phyloP scores from a whole-genome alignment of 2,888 invertebrate species.

The Nemapogon koenigi region DNA sequence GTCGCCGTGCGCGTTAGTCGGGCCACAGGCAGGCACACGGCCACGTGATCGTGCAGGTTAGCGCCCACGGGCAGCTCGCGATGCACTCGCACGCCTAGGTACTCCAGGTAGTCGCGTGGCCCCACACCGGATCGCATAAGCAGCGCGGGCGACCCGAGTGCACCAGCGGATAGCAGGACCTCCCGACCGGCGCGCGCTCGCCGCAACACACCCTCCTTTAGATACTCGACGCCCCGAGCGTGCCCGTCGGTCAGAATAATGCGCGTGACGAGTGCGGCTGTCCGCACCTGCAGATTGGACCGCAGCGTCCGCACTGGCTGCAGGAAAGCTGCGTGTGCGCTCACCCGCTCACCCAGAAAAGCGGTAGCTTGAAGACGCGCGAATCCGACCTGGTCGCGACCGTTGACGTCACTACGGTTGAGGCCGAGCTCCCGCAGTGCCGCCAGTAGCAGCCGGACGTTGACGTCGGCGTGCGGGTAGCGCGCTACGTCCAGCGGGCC shows the following conservation, averaged over 20 bases:
- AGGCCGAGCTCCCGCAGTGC: conserved; percentile 50
- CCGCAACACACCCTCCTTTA: conserved; percentile 45
- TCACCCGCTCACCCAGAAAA: conserved; percentile 52
- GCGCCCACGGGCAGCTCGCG: conserved; percentile 47
- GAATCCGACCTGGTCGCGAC: conserved; percentile 47
- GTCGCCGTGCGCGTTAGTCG: conserved; percentile 42
- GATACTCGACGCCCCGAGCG: conserved; percentile 39
- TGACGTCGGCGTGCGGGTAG: conserved; percentile 48
- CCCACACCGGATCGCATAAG: conserved; percentile 55
- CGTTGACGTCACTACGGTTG: conserved; percentile 53
- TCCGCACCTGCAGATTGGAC: conserved; percentile 37
- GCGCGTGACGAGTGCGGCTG: conserved; percentile 48
- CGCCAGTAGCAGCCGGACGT: conserved; percentile 46
- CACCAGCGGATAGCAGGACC: conserved; percentile 47
- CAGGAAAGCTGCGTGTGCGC: conserved; percentile 48
- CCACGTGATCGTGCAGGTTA: conserved; percentile 55
- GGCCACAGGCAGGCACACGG: conserved; percentile 50
- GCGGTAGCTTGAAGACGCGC: conserved; percentile 54
- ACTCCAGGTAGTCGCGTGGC: conserved; percentile 50
- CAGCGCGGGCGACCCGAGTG: conserved; percentile 49
- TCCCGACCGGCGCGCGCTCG: conserved; percentile 36
- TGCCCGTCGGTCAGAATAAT: conserved; percentile 30
- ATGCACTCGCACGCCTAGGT: conserved; percentile 36
- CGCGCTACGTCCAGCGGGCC: conserved; percentile 52
- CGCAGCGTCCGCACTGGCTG: conserved; percentile 46